Conservation (phyloP, 1,140 invertebrate genomes). For the Harlomillsia oculata region DNA sequence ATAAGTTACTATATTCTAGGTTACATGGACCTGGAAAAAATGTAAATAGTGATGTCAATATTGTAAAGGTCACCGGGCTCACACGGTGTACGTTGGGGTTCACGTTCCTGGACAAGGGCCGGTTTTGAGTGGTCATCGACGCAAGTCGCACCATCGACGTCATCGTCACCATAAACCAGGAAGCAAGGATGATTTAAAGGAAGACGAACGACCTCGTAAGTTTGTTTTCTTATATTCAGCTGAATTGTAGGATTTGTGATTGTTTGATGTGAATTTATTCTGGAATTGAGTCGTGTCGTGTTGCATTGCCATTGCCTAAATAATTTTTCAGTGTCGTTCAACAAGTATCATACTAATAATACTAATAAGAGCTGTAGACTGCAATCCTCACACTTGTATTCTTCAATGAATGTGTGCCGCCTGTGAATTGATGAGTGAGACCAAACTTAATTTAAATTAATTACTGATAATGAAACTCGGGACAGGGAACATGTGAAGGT, state of each 20-base stretch:
- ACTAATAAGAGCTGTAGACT: too few relatives aligned
- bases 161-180: slow-evolving; percentile 63
- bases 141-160: slow-evolving; percentile 45
- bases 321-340: too few relatives aligned
- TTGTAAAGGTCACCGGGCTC: slow-evolving; percentile 66
- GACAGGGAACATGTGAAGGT: too few relatives aligned
- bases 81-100: slow-evolving; percentile 78
- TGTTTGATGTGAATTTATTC: neutral
- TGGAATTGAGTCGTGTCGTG: too few relatives aligned
- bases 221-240: neutral
- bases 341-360: too few relatives aligned
- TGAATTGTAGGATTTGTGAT: neutral
- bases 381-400: too few relatives aligned
- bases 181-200: slow-evolving; percentile 44
- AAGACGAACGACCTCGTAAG: slow-evolving; percentile 39
- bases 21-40: neutral
- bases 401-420: too few relatives aligned
- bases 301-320: too few relatives aligned
- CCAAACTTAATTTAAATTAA: too few relatives aligned
- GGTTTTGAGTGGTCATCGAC: slow-evolving; percentile 37
- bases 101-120: slow-evolving; percentile 56
- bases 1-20: too few relatives aligned
- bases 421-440: too few relatives aligned
- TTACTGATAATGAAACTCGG: too few relatives aligned
- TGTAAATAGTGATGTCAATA: neutral